phyloP scores from a whole-genome alignment of 2,113 vertebrate genomes.

The Marmota flaviventris region DNA sequence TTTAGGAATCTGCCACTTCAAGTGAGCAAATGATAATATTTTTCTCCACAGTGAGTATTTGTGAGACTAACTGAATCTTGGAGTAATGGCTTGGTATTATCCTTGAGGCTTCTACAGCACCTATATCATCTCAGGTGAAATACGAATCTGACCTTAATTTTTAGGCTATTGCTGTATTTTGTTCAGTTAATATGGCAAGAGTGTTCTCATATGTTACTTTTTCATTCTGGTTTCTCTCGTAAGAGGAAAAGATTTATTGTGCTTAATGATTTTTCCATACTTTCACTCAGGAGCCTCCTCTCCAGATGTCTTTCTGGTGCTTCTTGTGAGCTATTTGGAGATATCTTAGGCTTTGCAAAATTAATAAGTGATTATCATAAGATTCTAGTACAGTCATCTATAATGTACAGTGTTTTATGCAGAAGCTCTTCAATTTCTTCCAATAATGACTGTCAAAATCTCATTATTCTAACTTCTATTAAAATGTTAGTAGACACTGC shows the following conservation, averaged over 20 bases:
- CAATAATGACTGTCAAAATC: constrained; percentile 77
- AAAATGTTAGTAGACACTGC: constrained; percentile 75
- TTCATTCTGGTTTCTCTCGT: constrained; percentile 58
- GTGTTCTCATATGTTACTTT: constrained; percentile 20
- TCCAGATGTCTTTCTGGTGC: constrained; percentile 65
- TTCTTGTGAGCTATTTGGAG: constrained; percentile 49
- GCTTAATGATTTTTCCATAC: constrained; percentile 52
- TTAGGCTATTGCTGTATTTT: constrained; percentile 16
- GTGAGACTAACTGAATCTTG: constrained; percentile 12
- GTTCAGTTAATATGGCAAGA: constrained; percentile 38
- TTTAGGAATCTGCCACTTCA: constrained; percentile 21
- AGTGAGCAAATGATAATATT: constrained; percentile 45
- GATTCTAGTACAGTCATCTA: constrained; percentile 45
- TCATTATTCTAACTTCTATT: constrained; percentile 76
- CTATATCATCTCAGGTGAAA: not conserved
- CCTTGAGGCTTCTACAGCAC: not conserved
- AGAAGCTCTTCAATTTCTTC: constrained; percentile 66
- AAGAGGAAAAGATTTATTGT: constrained; percentile 57
- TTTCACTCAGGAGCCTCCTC: constrained; percentile 57
- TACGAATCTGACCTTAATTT: constrained; percentile 51
- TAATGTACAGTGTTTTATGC: constrained; percentile 66
- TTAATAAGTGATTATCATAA: constrained; percentile 73
- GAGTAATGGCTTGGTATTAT: not conserved
- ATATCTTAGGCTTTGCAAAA: constrained; percentile 72
- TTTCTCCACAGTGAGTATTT: constrained; percentile 30